These are phyloP conservation scores for Hippolais icterina DNA, from an alignment of 2,113 vertebrate genomes.

Conservation along the genomic window DNA sequence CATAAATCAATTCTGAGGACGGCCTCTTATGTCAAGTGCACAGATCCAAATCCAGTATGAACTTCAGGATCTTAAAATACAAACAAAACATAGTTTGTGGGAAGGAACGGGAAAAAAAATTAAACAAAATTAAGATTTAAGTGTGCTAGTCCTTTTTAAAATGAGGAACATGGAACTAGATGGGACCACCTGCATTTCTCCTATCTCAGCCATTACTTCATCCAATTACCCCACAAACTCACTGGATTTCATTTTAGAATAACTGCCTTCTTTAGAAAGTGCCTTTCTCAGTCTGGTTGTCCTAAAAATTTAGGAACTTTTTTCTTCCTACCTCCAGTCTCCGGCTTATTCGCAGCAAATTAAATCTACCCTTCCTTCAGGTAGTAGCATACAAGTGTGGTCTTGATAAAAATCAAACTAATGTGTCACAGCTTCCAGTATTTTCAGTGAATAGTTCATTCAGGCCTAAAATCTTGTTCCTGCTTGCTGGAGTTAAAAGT, in stretches of 20 bases:
- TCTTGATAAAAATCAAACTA: neutral
- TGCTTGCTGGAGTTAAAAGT: constrained; percentile 20
- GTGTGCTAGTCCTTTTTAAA: neutral
- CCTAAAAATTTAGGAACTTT: neutral
- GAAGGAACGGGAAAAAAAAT: neutral
- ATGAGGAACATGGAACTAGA: neutral
- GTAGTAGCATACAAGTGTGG: neutral
- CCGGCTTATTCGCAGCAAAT: neutral
- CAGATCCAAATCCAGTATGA: neutral
- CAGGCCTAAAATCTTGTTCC: constrained; percentile 1
- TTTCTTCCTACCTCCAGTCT: neutral
- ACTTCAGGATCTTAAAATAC: neutral
- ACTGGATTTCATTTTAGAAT: neutral
- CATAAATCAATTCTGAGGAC: neutral
- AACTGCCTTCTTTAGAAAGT: neutral
- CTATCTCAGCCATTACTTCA: neutral
- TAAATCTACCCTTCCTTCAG: neutral
- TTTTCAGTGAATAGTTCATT: neutral
- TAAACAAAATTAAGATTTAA: neutral
- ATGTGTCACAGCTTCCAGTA: neutral
- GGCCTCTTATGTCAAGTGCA: neutral
- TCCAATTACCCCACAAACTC: neutral
- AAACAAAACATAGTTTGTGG: neutral
- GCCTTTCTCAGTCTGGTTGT: neutral
- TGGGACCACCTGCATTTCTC: neutral